phyloP scores from a whole-genome alignment of 2,888 invertebrate genomes.

The Drosophila kuntzei region DNA sequence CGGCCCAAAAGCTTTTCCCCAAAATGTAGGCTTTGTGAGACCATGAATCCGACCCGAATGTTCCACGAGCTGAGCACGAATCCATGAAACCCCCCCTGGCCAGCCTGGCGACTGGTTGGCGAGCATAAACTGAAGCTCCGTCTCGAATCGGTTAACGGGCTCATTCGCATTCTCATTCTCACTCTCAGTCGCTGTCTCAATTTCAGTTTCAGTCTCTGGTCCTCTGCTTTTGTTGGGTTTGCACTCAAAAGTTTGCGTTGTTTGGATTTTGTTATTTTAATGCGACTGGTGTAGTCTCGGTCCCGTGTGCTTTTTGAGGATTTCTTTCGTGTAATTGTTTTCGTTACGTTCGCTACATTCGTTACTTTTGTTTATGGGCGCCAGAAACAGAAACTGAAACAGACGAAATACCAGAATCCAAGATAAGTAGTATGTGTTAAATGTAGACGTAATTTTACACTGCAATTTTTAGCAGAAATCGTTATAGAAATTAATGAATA shows the following conservation, averaged over 20 bases:
- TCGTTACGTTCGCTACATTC: constrained; percentile 70
- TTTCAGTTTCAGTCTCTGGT: constrained; percentile 21
- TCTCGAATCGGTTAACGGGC: constrained; percentile 35
- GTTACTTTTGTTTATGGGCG: constrained; percentile 67
- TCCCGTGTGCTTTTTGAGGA: constrained; percentile 69
- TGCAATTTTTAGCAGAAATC: background rate
- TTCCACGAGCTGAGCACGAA: constrained; percentile 20
- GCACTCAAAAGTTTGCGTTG: constrained; percentile 78
- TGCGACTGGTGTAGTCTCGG: constrained; percentile 51
- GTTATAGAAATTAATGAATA: background rate
- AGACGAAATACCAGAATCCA: constrained; percentile 4
- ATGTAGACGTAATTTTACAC: constrained; percentile 68
- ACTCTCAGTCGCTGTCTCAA: constrained; percentile 18
- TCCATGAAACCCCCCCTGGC: constrained; percentile 20
- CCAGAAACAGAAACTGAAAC: constrained; percentile 54
- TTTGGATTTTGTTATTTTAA: constrained; percentile 79
- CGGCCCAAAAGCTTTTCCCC: constrained; percentile 75
- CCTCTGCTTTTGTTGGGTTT: constrained; percentile 49
- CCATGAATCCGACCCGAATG: constrained; percentile 32
- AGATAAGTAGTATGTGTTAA: constrained; percentile 28
- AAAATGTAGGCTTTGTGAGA: constrained; percentile 51
- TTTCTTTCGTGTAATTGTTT: constrained; percentile 77
- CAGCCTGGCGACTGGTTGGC: constrained; percentile 64
- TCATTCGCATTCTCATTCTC: constrained; percentile 18
- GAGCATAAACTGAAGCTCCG: constrained; percentile 53